These are phyloP conservation scores for Pantherophis guttatus DNA, from an alignment of 2,113 vertebrate species.

Conservation along the genomic window DNA sequence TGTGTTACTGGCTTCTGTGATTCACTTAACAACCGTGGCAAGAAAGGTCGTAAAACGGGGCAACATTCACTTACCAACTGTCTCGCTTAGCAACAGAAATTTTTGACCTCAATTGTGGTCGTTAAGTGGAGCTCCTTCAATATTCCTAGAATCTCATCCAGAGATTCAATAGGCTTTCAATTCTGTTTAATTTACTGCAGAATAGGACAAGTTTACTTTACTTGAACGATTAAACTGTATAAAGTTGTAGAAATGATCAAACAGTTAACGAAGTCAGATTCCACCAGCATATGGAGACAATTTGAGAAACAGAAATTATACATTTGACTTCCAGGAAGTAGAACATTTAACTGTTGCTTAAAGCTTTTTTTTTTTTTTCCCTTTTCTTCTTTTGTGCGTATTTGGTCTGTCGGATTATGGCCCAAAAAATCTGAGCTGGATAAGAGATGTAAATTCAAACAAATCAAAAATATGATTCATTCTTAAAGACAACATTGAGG, in stretches of 20 bases:
- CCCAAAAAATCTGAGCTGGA: not conserved
- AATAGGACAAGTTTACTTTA: fast-evolving
- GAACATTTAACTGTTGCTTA: not conserved
- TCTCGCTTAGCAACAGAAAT: not conserved
- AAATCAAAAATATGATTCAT: not conserved
- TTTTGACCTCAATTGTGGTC: not conserved
- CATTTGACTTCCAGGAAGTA: not conserved
- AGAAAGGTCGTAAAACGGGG: not conserved
- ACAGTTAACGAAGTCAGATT: slow-evolving; percentile 5
- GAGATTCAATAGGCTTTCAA: not conserved
- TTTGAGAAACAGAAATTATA: slow-evolving; percentile 33
- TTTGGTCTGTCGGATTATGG: not conserved
- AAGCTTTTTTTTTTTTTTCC: not conserved
- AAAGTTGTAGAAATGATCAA: not conserved
- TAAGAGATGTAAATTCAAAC: not conserved
- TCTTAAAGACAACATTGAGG: not conserved
- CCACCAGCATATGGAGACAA: not conserved
- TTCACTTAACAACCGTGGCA: not conserved
- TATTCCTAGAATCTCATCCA: not conserved
- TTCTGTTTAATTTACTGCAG: not conserved
- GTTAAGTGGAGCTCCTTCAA: not conserved
- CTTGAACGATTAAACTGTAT: not conserved
- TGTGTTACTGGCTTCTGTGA: not conserved
- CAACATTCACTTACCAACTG: not conserved
- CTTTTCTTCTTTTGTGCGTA: not conserved